phyloP scores from a whole-genome alignment of 2,888 invertebrate species.

The Lasius fuliginosus region DNA sequence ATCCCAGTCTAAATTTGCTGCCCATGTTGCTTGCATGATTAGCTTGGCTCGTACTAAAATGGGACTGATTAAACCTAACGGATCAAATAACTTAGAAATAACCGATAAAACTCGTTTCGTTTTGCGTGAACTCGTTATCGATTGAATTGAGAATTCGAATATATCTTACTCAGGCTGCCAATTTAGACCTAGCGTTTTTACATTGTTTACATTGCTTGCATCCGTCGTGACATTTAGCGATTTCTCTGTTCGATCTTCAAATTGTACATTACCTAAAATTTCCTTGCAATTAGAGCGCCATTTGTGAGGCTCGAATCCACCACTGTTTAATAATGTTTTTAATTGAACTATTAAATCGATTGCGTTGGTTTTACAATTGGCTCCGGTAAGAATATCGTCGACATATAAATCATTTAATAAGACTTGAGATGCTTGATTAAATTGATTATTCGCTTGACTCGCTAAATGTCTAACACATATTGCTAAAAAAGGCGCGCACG shows the following conservation, averaged over 20 bases:
- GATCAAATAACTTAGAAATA: background rate
- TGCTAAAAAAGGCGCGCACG: constrained; percentile 10
- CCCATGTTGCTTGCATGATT: background rate
- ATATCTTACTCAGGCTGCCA: background rate
- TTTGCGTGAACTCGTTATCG: background rate
- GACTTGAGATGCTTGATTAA: background rate
- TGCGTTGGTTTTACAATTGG: background rate
- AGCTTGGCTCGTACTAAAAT: background rate
- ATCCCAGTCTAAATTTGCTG: background rate
- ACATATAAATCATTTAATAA: background rate
- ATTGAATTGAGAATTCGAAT: background rate
- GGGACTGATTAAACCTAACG: background rate
- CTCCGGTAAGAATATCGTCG: background rate
- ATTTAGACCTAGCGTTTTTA: background rate
- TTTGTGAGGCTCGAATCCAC: background rate
- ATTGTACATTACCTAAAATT: background rate
- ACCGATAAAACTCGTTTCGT: background rate
- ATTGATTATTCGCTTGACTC: too few species aligned
- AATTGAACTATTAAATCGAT: background rate
- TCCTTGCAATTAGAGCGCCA: background rate
- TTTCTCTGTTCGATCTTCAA: too few species aligned
- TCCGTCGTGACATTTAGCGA: background rate
- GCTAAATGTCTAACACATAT: constrained; percentile 1
- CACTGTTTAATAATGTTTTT: background rate
- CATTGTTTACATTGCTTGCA: background rate